Evolutionary conservation across 2,113 vertebrate genomes (phyloP).

Genomic region (Pao palembangensis): DNA sequence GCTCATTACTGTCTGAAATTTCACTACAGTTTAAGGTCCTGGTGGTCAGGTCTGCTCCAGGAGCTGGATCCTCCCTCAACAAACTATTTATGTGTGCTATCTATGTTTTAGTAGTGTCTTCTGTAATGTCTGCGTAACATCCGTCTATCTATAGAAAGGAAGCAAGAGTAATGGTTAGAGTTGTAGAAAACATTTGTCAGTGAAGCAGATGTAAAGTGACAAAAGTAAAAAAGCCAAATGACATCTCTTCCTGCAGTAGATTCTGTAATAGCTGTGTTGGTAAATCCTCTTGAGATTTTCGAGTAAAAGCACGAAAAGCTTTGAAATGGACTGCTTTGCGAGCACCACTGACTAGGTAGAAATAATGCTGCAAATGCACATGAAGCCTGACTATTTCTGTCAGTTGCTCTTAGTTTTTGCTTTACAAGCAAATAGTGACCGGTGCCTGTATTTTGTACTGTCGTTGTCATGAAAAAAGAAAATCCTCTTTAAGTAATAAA

Average conservation of each 20-base stretch:
- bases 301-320: slow-evolving; percentile 35
- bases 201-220: slow-evolving; percentile 19
- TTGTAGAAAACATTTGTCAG: slow-evolving; percentile 1
- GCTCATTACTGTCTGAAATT: no score
- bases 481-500: no score
- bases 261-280: slow-evolving; percentile 20
- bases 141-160: neutral
- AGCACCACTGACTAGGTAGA: slow-evolving; percentile 6
- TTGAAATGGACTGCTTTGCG: slow-evolving; percentile 18
- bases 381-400: slow-evolving; percentile 11
- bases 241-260: slow-evolving; percentile 31
- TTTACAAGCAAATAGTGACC: slow-evolving; percentile 20
- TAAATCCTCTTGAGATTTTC: slow-evolving; percentile 37
- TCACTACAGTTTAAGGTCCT: no score
- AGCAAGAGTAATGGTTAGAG: neutral
- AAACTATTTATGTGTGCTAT: no score
- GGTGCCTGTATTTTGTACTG: slow-evolving; percentile 4
- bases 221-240: slow-evolving; percentile 17
- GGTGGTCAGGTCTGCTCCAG: no score
- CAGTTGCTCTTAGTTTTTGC: slow-evolving; percentile 6
- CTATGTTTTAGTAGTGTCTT: no score
- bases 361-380: slow-evolving; percentile 22
- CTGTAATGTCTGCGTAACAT: no score
- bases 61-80: no score
- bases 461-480: neutral